Base-by-base conservation (phyloP, 2,113 vertebrate species). In the Eubucco bourcierii region DNA sequence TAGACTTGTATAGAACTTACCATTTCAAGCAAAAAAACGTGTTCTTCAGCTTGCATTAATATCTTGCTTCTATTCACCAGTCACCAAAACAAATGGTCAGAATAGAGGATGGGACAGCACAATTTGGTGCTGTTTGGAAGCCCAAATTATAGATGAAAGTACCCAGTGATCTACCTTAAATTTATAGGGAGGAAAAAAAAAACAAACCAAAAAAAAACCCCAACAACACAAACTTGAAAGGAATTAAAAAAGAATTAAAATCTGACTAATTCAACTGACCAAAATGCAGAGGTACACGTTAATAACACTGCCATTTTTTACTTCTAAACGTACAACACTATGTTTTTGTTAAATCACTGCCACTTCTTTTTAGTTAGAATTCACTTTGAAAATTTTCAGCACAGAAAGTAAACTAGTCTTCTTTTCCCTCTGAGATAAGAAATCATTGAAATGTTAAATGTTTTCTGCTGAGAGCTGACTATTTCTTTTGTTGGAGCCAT, bases 281-380 rank as follows among this genome's bases (percentile, higher is more conserved):
- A 93, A 97, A 96, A 95, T 34, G 25, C 84, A 95, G 93, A 95
- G 93, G 87, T 90, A 91, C 87, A 52, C 80, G 88, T 97, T 81
- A 93, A 94, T 96, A 97, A 95, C 71, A 75, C 87, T 90, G 82
- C 94, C 85, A 91, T 90, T 97, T 96, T 96, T 96, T 96, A 90
- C 84, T 97, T 96, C 92, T 93, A 89, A 95, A 93, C 91, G 95
- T 95, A 96, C 95, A 97, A 96, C 93, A 94, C 91, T 95, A 95
- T 94, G 88, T 88, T 97, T 97, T 97, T 97, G 96, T 97, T 97
- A 96, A 95, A 97, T 97, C 94, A 94, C 94, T 88, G 87, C 89
- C 76, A 80, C 80, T 96, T 96, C 95, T 96, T 95, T 95, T 88
- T 66, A 68, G 72, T 71, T 61, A 77, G 84, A 84, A 84, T 94